Conservation (phyloP, 2,888 invertebrate genomes). For the Ichneumoninae sp. region DNA sequence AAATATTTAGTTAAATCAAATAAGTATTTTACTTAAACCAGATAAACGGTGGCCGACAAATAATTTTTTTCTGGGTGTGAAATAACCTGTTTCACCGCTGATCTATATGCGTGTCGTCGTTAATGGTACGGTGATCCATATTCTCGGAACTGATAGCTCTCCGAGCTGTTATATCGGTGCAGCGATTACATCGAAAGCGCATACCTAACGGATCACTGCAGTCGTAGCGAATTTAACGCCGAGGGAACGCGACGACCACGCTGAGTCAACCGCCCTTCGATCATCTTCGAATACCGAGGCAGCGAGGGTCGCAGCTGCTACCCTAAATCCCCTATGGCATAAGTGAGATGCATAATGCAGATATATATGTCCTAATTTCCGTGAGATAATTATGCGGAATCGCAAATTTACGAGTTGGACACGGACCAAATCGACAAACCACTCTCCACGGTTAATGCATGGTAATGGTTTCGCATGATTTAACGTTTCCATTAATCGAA, state of each 20-base stretch:
- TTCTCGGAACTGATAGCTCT: neutral
- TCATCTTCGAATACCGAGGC: neutral
- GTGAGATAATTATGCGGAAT: conserved; percentile 8
- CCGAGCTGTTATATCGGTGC: neutral
- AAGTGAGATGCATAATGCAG: neutral
- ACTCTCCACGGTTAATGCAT: neutral
- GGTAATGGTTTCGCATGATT: conserved; percentile 2
- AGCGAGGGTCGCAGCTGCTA: neutral
- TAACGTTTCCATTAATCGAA: neutral
- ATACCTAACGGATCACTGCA: conserved; percentile 29
- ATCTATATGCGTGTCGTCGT: neutral
- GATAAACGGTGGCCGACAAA: too few relatives aligned
- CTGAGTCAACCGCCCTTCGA: conserved; percentile 26
- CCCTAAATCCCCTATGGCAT: neutral
- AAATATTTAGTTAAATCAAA: too few relatives aligned
- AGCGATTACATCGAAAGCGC: conserved; percentile 9
- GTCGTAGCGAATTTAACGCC: conserved; percentile 19
- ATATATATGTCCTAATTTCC: conserved; percentile 5
- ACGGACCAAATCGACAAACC: conserved; percentile 7
- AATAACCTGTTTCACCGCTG: neutral
- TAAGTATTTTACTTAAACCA: too few relatives aligned
- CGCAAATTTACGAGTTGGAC: conserved; percentile 37
- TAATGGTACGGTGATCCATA: neutral
- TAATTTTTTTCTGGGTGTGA: neutral
- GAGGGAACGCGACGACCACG: neutral